Base-by-base conservation (phyloP, 1,140 invertebrate genomes). In the Venturia canescens region DNA sequence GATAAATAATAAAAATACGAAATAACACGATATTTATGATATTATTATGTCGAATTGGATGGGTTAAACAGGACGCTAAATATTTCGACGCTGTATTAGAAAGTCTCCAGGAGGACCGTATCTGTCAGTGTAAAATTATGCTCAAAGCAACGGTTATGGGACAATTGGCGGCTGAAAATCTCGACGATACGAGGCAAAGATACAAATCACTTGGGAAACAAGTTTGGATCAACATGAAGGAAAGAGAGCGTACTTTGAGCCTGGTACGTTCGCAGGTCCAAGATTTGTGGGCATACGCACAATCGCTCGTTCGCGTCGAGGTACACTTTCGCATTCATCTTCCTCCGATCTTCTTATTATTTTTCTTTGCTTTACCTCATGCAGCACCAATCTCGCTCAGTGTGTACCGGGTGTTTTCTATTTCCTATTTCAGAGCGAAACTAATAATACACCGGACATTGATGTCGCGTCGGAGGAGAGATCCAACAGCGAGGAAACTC, bases 211-310 rank as follows among this genome's bases (percentile, higher is more conserved):
- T 95, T 72, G 92, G 94, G 71, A 87, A 90, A 27, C 89, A 92
- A 31, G 93, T 95, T 23, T 93, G 93, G 88, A 85, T 86, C 18
- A 94, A 94, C 80, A 94, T 95, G 94, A 93, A 93, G 81, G 92
- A 93, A 60, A 89, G 94, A 69, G 92, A 94, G 77, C 86, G 90
- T 34, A 93, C 92, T 13, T 87, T 95, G 26, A 92, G 92, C 78
- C 83, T 91, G 11, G 92, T 93, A 0, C 90, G 92, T 0, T 85
- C 89, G 18, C 91, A 93, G 85, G 92, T 94, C 4, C 89, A 93
- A 9, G 93, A 93, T 83, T 87, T 95, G 26, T 93, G 92, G 70
- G 87, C 92, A 27, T 94, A 93, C 34, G 92, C 93, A 23, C 93
- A 93, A 11, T 93, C 93, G 7, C 88, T 95, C 3, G 92, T 95